Percentiles rank a stretch among this genome's conserved stretches.
Evolutionary conservation across 2,888 invertebrate species (phyloP).

Genomic region (Ophioninae sp.): DNA sequence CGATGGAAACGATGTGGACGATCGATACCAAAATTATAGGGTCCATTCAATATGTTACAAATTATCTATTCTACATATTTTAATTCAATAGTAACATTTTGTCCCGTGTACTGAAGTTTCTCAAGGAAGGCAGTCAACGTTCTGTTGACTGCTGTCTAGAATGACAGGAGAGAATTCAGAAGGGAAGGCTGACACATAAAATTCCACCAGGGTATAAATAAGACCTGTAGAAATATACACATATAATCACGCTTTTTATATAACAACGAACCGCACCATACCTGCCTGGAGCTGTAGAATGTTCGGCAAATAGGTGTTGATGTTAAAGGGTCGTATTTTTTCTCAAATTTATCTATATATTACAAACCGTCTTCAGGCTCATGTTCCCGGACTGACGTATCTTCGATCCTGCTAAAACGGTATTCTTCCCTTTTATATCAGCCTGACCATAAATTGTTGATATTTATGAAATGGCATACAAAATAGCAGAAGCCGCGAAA

Average conservation of each 20-base stretch:
- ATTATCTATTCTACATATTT: no score
- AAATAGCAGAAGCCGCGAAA: conserved; percentile 36
- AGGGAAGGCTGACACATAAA: no score
- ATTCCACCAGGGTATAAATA: no score
- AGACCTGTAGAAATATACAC: background rate
- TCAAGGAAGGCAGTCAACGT: no score
- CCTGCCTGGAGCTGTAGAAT: conserved; percentile 10
- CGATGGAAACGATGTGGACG: no score
- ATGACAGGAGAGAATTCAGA: no score
- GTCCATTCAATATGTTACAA: no score
- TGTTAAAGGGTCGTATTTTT: conserved; percentile 73
- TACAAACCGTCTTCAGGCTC: conserved; percentile 1
- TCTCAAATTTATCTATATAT: conserved; percentile 39
- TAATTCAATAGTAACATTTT: no score
- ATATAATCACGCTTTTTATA: background rate
- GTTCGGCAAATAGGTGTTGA: conserved; percentile 71
- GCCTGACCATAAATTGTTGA: conserved; percentile 71
- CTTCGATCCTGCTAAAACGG: conserved; percentile 28
- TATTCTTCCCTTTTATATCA: conserved; percentile 17
- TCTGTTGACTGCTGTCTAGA: no score
- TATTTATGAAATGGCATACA: conserved; percentile 72
- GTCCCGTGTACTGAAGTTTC: no score
- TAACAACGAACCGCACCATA: background rate
- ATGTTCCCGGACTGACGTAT: conserved; percentile 66
- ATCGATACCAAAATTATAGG: no score